Conservation (phyloP, 2,888 invertebrate species). For the Cephus nigrinus region DNA sequence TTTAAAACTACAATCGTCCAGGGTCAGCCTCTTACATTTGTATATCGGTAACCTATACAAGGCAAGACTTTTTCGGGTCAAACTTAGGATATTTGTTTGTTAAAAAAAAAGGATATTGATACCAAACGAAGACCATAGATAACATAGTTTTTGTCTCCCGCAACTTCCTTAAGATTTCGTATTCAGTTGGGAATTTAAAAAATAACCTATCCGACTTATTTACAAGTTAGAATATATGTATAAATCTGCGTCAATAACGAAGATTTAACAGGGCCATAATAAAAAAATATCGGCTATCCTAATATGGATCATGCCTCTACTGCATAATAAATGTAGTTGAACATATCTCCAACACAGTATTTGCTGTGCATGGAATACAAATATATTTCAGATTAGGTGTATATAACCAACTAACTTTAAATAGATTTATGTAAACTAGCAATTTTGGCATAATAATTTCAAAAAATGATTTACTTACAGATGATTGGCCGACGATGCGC, state of each 20-base stretch:
- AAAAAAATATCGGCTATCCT: background rate
- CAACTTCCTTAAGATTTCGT: background rate
- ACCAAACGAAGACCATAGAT: background rate
- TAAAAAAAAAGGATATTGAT: background rate
- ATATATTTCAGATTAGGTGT: too few species aligned
- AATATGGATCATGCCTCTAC: background rate
- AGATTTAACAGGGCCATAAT: background rate
- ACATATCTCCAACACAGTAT: too few species aligned
- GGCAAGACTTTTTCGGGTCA: background rate
- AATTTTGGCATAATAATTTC: background rate
- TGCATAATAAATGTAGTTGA: background rate
- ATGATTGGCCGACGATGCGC: slow-evolving; percentile 62
- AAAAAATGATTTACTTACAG: slow-evolving; percentile 38
- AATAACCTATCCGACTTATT: background rate
- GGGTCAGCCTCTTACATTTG: background rate
- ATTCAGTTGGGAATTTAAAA: background rate
- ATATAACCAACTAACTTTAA: background rate
- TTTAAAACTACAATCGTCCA: slow-evolving; percentile 11
- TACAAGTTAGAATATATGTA: too few species aligned
- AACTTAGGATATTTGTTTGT: background rate
- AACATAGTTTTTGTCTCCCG: background rate
- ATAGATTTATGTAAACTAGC: background rate
- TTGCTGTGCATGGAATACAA: too few species aligned
- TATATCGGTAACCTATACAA: background rate
- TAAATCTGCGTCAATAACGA: background rate